Evolutionary conservation across 2,113 vertebrate genomes (phyloP).

Genomic region (Enhydra lutris): DNA sequence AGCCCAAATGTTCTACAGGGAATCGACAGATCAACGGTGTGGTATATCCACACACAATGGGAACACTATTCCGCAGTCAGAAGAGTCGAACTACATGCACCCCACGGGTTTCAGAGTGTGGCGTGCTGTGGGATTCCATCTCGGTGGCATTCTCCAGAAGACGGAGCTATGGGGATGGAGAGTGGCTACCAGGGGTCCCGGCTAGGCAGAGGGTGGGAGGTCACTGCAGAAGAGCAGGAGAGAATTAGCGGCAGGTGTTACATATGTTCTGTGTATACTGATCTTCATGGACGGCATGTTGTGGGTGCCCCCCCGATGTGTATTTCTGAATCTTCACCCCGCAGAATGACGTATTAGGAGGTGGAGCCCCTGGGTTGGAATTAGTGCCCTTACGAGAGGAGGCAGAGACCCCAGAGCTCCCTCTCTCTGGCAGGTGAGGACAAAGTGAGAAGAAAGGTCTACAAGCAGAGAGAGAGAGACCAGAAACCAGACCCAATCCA

Average conservation of each 20-base stretch:
- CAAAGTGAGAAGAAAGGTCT: neutral
- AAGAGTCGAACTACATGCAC: neutral
- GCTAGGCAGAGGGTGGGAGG: no score
- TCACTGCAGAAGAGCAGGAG: neutral
- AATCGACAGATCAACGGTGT: neutral
- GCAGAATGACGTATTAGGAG: neutral
- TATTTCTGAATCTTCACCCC: neutral
- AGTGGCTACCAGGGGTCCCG: neutral
- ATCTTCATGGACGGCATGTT: neutral
- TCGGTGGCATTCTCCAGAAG: neutral
- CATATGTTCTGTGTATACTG: neutral
- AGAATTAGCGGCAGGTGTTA: neutral
- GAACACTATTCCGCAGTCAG: neutral
- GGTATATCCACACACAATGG: neutral
- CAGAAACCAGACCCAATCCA: neutral
- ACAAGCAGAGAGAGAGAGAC: neutral
- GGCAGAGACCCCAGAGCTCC: neutral
- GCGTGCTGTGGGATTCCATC: neutral
- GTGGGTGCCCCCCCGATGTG: neutral
- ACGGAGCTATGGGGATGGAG: neutral
- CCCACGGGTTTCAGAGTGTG: neutral
- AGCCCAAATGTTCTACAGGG: neutral
- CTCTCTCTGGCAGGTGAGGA: neutral
- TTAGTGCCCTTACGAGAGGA: neutral
- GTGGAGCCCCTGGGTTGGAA: no score